A percentile compares a stretch with the other conserved stretches of the same genome.
These are phyloP conservation scores for Toxonevra muliebris DNA, from an alignment of 2,888 invertebrate species.

Conservation along the genomic window DNA sequence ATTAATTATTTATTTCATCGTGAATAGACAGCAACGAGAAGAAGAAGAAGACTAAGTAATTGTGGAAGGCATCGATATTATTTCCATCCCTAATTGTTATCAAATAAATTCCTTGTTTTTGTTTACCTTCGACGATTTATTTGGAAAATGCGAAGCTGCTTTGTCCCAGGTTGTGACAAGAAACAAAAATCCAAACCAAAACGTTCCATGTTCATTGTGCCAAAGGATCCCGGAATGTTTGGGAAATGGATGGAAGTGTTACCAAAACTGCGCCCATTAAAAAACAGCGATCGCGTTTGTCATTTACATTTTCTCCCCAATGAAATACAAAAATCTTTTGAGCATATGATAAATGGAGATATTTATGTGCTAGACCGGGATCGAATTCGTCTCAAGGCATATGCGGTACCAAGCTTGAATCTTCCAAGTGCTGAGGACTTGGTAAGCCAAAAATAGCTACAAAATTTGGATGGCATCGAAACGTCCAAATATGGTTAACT, in stretches of 20 bases:
- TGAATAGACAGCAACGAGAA: neutral
- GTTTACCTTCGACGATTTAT: conserved; percentile 2
- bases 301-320: conserved; percentile 48
- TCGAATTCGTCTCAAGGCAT: conserved; percentile 44
- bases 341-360: conserved; percentile 50
- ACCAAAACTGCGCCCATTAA: conserved; percentile 46
- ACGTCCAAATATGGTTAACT: too few relatives aligned
- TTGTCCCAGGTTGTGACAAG: conserved; percentile 50
- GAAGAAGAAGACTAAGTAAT: neutral
- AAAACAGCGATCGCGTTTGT: conserved; percentile 49
- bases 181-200: conserved; percentile 39
- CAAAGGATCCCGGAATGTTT: conserved; percentile 44
- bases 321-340: conserved; percentile 49
- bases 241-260: conserved; percentile 47
- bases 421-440: conserved; percentile 35
- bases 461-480: too few relatives aligned
- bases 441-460: conserved; percentile 24
- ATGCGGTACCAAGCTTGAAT: conserved; percentile 49
- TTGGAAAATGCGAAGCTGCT: conserved; percentile 49
- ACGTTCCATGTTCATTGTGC: conserved; percentile 50
- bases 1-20: too few relatives aligned
- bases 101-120: neutral
- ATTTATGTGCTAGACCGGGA: conserved; percentile 51
- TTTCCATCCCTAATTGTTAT: neutral
- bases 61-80: too few relatives aligned